Base-by-base conservation (phyloP, 2,888 invertebrate species). In the Macropis europaea region DNA sequence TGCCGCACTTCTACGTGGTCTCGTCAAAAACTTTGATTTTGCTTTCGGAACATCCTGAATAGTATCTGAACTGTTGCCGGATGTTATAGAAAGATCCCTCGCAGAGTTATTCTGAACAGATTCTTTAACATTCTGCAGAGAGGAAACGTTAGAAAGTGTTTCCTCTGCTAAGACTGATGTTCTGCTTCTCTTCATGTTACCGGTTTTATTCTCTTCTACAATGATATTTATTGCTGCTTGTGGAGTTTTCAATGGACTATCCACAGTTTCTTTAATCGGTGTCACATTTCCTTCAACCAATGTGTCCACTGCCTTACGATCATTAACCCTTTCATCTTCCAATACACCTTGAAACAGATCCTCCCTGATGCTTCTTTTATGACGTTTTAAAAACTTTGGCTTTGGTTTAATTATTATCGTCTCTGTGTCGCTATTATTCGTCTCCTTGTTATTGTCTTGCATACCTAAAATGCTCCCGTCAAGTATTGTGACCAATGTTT, bases 311-410 rank as follows among this genome's bases (percentile, higher is more conserved):
- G n/a, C n/a, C n/a, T n/a, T n/a, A n/a, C n/a, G n/a, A 3, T 13
- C 7, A 7, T 22, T 1, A 1, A 0, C 4, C 32, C 24, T 13
- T 2, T 19, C 3, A 1, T 47, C n/a, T 5, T 5, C n/a, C 0
- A 76, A 0, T 30, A 22, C 11, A 17, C 53, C n/a, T 22, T 61
- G 26, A 9, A 59, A 77, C 9, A 34, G 1, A 61, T 70, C 71
- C 22, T 17, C 34, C 11, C 2, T 0, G n/a, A 32, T 13, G 22
- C 19, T 47, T 47, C 15, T 56, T 5, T 17, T 11, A 1, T 3
- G 1, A 3, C 19, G 54, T 5, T 28, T 42, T 6, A 54, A 11
- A 7, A 61, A 28, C 5, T 11, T 54, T 9, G 53, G 19, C 43
- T 50, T 71, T 6, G 5, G 47, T 43, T 70, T 76, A 0, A 32